A percentile compares a stretch with the other conserved stretches of the same genome.
Conservation (phyloP, 2,113 vertebrate genomes). For the Neogobius melanostomus region DNA sequence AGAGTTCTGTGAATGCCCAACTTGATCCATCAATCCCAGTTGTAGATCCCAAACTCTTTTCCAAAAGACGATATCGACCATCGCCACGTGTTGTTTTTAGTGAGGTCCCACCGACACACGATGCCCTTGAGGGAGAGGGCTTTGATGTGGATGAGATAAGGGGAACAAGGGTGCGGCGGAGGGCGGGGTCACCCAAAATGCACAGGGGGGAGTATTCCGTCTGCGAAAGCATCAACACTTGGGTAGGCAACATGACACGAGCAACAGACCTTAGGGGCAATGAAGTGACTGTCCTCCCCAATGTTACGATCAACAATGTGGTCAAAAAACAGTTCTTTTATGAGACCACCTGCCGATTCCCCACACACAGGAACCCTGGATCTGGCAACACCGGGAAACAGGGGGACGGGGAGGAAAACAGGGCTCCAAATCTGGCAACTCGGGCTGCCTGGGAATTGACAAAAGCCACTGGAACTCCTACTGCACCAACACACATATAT, state of each 20-base stretch:
- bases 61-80: conserved; percentile 83
- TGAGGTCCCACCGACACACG: conserved; percentile 80
- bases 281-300: conserved; percentile 90
- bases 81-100: conserved; percentile 95
- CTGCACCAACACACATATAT: conserved; percentile 96
- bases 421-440: conserved; percentile 56
- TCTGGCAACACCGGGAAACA: conserved; percentile 35
- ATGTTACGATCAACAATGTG: conserved; percentile 91
- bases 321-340: conserved; percentile 95
- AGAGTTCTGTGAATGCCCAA: conserved; percentile 27
- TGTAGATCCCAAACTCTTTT: conserved; percentile 90
- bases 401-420: conserved; percentile 49
- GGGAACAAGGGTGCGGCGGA: conserved; percentile 82
- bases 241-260: conserved; percentile 90
- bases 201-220: conserved; percentile 96
- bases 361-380: conserved; percentile 80
- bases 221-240: conserved; percentile 92
- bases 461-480: conserved; percentile 97
- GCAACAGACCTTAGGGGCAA: conserved; percentile 94
- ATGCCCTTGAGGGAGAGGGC: conserved; percentile 57
- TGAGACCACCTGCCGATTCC: conserved; percentile 90
- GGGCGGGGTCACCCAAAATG: conserved; percentile 75
- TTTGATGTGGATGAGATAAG: conserved; percentile 69
- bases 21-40: conserved; percentile 78
- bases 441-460: conserved; percentile 94